These are phyloP conservation scores for Polylopha cassiicola DNA, from an alignment of 2,888 invertebrate species.

Conservation along the genomic window DNA sequence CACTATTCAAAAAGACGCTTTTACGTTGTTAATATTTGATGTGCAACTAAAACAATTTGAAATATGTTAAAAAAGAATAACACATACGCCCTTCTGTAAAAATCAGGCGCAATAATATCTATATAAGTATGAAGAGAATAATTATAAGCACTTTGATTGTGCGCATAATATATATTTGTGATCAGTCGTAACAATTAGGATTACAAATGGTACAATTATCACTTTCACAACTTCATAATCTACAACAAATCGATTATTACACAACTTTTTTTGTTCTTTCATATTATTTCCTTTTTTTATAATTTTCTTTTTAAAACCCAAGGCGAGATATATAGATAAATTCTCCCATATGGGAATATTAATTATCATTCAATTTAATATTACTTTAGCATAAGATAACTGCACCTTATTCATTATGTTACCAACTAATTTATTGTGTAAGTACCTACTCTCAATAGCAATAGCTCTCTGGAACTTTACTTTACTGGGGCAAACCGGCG, in stretches of 20 bases:
- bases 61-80: no score
- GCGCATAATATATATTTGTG: constrained; percentile 1
- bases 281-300: constrained; percentile 51
- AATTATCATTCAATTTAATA: constrained; percentile 5
- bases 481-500: no score
- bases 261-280: constrained; percentile 50
- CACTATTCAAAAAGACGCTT: no score
- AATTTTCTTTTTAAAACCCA: constrained; percentile 37
- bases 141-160: no score
- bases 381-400: constrained; percentile 15
- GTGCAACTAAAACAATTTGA: no score
- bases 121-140: no score
- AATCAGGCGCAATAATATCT: no score
- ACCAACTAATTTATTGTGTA: constrained; percentile 14
- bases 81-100: no score
- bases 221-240: constrained; percentile 32
- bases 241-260: constrained; percentile 46
- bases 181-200: constrained; percentile 16
- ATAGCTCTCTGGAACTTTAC: no score
- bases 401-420: constrained; percentile 12
- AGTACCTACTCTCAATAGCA: no score
- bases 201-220: constrained; percentile 18
- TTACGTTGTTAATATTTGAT: no score
- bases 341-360: constrained; percentile 11
- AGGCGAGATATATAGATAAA: constrained; percentile 9